phyloP scores from a whole-genome alignment of 53 echinoderm and acorn worm genomes.

The Antedon mediterranea region DNA sequence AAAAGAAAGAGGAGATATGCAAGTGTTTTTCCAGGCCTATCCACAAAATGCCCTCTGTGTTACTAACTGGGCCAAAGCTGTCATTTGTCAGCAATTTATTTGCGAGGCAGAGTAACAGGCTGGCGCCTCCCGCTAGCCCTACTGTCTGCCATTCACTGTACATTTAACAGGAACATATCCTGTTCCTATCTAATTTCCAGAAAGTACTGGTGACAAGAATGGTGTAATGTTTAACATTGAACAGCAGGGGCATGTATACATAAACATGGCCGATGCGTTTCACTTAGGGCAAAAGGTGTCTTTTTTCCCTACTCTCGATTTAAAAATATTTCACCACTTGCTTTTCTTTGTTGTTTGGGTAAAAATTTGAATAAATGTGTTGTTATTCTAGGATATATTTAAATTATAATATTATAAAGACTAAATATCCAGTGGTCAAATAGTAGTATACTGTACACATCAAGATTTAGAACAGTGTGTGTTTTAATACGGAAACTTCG shows the following conservation, averaged over 20 bases:
- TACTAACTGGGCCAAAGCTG: background rate
- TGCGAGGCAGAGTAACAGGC: background rate
- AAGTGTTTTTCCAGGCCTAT: background rate
- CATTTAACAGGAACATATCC: background rate
- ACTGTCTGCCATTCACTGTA: background rate
- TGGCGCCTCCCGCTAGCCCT: background rate
- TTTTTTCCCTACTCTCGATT: too few species aligned
- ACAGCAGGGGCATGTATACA: background rate
- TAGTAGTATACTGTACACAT: too few species aligned
- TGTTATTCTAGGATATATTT: too few species aligned
- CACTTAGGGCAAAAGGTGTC: too few species aligned
- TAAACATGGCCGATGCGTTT: background rate
- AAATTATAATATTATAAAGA: too few species aligned
- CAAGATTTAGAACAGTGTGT: too few species aligned
- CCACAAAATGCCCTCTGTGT: background rate
- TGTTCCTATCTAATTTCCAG: background rate
- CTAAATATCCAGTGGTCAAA: too few species aligned
- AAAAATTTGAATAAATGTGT: too few species aligned
- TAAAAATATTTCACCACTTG: too few species aligned
- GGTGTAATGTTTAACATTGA: background rate
- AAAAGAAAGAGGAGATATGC: background rate
- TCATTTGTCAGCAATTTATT: background rate
- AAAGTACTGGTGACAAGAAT: background rate
- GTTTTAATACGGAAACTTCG: too few species aligned
- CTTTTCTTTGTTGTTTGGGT: too few species aligned